phyloP scores from a whole-genome alignment of 1,140 invertebrate genomes.

The Samia ricini region DNA sequence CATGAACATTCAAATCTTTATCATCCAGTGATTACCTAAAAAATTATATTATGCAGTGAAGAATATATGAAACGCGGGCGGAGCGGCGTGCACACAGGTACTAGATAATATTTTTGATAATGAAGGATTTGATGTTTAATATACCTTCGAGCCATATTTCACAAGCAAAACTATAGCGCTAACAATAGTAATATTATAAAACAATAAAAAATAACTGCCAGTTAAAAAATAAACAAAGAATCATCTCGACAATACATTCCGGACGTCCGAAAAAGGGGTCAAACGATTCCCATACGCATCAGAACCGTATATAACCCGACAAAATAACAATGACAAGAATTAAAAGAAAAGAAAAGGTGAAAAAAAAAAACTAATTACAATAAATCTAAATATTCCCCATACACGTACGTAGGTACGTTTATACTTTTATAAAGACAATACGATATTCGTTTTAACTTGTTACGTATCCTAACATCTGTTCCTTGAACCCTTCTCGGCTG shows the following conservation, averaged over 20 bases:
- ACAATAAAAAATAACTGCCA: slow-evolving; percentile 40
- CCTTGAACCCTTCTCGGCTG: slow-evolving; percentile 30
- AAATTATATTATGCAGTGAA: too few species aligned
- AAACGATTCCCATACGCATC: slow-evolving; percentile 45
- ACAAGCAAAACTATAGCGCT: slow-evolving; percentile 34
- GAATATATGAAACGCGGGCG: too few species aligned
- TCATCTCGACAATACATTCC: slow-evolving; percentile 37
- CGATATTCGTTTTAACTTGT: slow-evolving; percentile 17
- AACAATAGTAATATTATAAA: slow-evolving; percentile 31
- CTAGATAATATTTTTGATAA: too few species aligned
- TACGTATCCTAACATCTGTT: slow-evolving; percentile 44
- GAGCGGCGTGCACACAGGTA: too few species aligned
- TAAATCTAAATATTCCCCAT: slow-evolving; percentile 58
- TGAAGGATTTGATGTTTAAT: too few species aligned
- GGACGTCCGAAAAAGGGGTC: slow-evolving; percentile 53
- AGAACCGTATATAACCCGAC: slow-evolving; percentile 28
- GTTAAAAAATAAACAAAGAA: slow-evolving; percentile 37
- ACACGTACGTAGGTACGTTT: too few species aligned
- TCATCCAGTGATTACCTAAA: too few species aligned
- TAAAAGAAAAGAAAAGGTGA: too few species aligned
- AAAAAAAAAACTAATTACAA: slow-evolving; percentile 60
- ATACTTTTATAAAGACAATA: slow-evolving; percentile 54
- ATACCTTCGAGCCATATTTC: background rate
- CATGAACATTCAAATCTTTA: too few species aligned
- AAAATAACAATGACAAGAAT: too few species aligned